Percentiles rank a stretch among this genome's conserved stretches.
These are phyloP conservation scores for Pungitius pungitius DNA, from an alignment of 2,113 vertebrate species.

Conservation along the genomic window DNA sequence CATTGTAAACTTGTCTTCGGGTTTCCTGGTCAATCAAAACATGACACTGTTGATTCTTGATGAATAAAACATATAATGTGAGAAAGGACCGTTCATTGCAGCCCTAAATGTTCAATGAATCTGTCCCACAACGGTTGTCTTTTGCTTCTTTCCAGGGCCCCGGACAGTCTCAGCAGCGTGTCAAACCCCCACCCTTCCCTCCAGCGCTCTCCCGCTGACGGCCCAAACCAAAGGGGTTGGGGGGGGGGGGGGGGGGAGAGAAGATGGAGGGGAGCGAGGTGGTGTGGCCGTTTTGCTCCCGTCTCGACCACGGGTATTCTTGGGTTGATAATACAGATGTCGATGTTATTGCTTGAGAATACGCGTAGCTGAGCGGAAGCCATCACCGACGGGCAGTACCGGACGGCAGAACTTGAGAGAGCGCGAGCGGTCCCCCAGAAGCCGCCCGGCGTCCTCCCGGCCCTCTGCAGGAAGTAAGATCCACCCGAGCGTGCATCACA, in stretches of 20 bases:
- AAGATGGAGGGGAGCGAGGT: slow-evolving; percentile 71
- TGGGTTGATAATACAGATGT: slow-evolving; percentile 83
- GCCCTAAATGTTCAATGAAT: slow-evolving; percentile 11
- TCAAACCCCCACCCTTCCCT: slow-evolving; percentile 69
- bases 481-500: slow-evolving; percentile 75
- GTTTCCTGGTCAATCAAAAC: not conserved
- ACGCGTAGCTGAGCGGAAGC: slow-evolving; percentile 85
- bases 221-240: slow-evolving; percentile 21
- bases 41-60: not conserved
- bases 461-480: slow-evolving; percentile 68
- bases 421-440: slow-evolving; percentile 7
- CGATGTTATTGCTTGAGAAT: slow-evolving; percentile 86
- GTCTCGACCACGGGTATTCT: slow-evolving; percentile 82
- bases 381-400: slow-evolving; percentile 41
- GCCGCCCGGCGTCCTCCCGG: slow-evolving; percentile 47
- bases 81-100: not conserved
- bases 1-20: not conserved
- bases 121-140: slow-evolving; percentile 10
- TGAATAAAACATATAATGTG: slow-evolving; percentile 1
- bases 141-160: slow-evolving; percentile 57
- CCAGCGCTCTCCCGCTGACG: slow-evolving; percentile 64
- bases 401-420: not conserved
- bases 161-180: slow-evolving; percentile 48
- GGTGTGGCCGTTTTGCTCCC: slow-evolving; percentile 73
- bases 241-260: slow-evolving; percentile 56